These are phyloP conservation scores for Brachyhypopomus occidentalis DNA, from an alignment of 2,113 vertebrate species.

Conservation along the genomic window DNA sequence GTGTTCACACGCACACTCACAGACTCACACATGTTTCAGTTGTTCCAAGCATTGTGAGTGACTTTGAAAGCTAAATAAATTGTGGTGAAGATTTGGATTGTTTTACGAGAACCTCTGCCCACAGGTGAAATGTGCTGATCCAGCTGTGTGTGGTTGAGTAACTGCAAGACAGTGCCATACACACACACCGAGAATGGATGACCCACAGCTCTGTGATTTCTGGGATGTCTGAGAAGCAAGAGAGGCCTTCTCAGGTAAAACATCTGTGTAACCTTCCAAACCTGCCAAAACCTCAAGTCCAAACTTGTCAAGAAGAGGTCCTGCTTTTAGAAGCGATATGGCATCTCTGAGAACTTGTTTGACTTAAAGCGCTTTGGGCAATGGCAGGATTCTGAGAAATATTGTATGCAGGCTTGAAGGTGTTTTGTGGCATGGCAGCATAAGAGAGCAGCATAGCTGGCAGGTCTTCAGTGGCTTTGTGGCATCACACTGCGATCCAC, in stretches of 20 bases:
- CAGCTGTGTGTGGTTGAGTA: conserved; percentile 11
- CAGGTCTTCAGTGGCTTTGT: conserved; percentile 20
- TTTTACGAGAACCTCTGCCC: neutral
- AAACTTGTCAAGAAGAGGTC: neutral
- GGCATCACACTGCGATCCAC: neutral
- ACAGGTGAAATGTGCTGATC: neutral
- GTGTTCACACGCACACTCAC: too few species aligned
- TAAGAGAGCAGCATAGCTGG: conserved; percentile 9
- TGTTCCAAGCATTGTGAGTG: neutral
- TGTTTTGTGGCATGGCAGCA: conserved; percentile 27
- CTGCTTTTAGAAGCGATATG: neutral
- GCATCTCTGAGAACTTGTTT: conserved; percentile 17
- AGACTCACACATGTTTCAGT: too few species aligned
- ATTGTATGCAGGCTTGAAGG: conserved; percentile 34
- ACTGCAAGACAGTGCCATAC: neutral
- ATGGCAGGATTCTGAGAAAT: conserved; percentile 39
- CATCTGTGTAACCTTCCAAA: neutral
- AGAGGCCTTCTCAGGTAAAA: neutral
- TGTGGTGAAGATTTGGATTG: neutral
- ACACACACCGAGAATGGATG: neutral
- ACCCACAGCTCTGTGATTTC: neutral
- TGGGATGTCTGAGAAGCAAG: neutral
- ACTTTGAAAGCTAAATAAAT: conserved; percentile 7
- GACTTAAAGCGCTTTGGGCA: conserved; percentile 12
- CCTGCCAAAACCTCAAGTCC: conserved; percentile 10